Evolutionary conservation across 1,140 invertebrate genomes (phyloP), one percentile per base, ranked within the genome.

Genomic region (Heliothis subflexa): DNA sequence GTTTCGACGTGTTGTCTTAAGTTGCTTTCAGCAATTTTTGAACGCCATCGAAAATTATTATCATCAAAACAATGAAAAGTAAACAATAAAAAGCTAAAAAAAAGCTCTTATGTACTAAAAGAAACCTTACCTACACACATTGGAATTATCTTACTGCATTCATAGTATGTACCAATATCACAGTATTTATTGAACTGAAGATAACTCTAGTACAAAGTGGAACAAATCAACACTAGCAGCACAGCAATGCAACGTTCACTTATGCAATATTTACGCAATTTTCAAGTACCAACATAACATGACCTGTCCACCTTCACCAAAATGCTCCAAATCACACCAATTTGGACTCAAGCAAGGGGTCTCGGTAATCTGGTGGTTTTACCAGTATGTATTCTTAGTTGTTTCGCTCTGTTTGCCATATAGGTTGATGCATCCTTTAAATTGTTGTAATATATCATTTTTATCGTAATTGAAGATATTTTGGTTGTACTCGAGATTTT

Each of bases 331-430:
- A 66, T 2, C 5, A 10, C 25, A 33, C 14, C 1, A 64, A 49
- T 13, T 40, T 76, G 9, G 40, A 76, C 14, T 59, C 10, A 45
- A 13, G 1, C 7, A 25, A 66, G 66, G 40, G 81, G 62, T 82
- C 80, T 73, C 12, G 1, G 2, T 74, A 75, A n/a, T n/a, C 0
- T 81, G 83, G 84, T 76, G 47, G 61, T 57, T 28, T n/a, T 52
- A 16, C 18, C 49, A 62, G 73, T 72, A 78, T 66, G 68, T 76
- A 74, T 33, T 79, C 59, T 86, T 75, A 76, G 82, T 81, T 82
- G 86, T 85, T 62, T 73, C 82, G 86, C 78, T 88, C 86, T 88
- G 85, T 73, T 88, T 85, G 55, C 12, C 74, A 85, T 80, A 16
- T 62, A 82, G 85, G 86, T 78, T 81, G 83, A 59, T 76, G 79